Base-by-base conservation (phyloP, 2,797 vertebrate genomes). In the Tokudaia tokunoshimensis region DNA sequence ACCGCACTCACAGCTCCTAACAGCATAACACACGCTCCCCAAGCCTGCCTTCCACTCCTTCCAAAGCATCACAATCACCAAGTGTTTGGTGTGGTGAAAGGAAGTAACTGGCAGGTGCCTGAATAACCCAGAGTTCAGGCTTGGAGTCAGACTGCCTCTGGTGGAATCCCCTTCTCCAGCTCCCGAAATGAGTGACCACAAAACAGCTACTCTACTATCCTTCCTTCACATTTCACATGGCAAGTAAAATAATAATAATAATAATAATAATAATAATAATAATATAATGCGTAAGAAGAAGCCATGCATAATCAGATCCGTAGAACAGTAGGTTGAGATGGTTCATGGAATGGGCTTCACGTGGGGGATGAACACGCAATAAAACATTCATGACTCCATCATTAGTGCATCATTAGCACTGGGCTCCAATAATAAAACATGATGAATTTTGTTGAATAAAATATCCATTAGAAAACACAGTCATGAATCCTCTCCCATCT, bases 391-490 rank as follows among this genome's bases (percentile, higher is more conserved):
- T 95, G 86, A 87, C 81, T 82, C 24, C 52, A 82, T 91, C 91
- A 75, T 83, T 91, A 88, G 72, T 29, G 34, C 10, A 20, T 78
- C 88, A 52, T 90, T 29, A 92, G 47, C 14, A 0, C 70, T 55
- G 72, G 61, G 17, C 86, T 92, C 87, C 80, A 41, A 52, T 84
- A 93, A 92, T 94, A 88, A 96, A 96, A 95, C 63, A 63, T 55
- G 90, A 92, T 95, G 57, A 90, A 92, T 94, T 94, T 63, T 88
- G n/a, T 79, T 89, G 67, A 94, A 78, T 88, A 61, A 90, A 95
- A 91, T 84, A 93, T 89, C 47, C 75, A 93, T 57, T 80, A 92
- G 81, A 88, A 97, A 96, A 92, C n/a, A 92, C 19, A 81, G n/a
- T 63, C 34, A 26, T 94, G 75, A 78, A 89, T 89, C 37, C 67